Evolutionary conservation across 2,113 vertebrate species (phyloP), one percentile per base, ranked within the genome.

Genomic region (Vulpes ferrilata): DNA sequence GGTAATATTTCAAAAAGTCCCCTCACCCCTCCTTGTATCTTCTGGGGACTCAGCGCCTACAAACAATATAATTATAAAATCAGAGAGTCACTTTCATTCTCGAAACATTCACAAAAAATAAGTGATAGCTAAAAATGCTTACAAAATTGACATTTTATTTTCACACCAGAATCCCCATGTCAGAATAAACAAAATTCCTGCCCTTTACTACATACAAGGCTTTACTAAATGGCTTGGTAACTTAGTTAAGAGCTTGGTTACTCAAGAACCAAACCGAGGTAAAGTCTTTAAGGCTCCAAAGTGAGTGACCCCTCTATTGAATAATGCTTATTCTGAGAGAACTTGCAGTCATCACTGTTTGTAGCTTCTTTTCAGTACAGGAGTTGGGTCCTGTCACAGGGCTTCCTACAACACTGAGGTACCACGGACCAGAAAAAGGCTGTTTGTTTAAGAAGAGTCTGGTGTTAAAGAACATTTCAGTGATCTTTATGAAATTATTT

Each of bases 401-500:
- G 11, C 1, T 25, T 62, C 13, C 17, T 65, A 35, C 51, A 82
- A 60, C 1, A n/a, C 7, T 0, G 15, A 83, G 55, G 55, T 57
- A 82, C n/a, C 15, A 5, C 0, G 12, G 9, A 20, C 38, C 3
- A 2, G 25, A 64, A 43, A n/a, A n/a, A 38, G 2, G 16, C 22
- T 17, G 53, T 67, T 71, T 94, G 17, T 73, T 78, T n/a, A 74
- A 51, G 78, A 11, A 32, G 16, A 82, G 20, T 67, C 32, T 91
- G 48, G 1, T 32, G 8, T 94, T 87, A 82, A 94, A 94, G 88
- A 62, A 74, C 51, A 32, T 96, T 74, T 95, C 51, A 25, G 30
- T 86, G 4, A 65, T 82, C 17, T 90, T 92, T 43, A 27, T 74
- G 81, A 97, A 71, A 88, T 90, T 84, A 69, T 92, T 6, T 94